Base-by-base conservation (phyloP, 2,888 invertebrate species). In the Allophyes oxyacanthae region DNA sequence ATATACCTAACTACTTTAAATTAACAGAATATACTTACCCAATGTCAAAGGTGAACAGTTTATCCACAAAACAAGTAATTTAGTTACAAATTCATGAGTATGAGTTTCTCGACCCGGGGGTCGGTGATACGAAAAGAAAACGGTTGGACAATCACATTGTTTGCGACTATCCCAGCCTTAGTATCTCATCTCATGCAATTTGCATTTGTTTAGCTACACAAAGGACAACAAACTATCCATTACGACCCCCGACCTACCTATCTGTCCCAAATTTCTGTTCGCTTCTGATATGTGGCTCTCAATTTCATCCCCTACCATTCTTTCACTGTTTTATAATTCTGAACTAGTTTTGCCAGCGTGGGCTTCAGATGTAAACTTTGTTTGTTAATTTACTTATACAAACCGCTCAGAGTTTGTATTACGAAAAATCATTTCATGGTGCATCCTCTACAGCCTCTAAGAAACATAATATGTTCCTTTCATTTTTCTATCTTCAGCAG, bases 161-260 rank as follows among this genome's bases (percentile, higher is more conserved):
- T 77, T 60, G 80, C 56, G 57, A 77, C 65, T 79, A 78, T 75
- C 28, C 77, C 77, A 28, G 71, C 64, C 77, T 80, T 63, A 80
- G 76, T 81, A 64, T 62, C 58, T 64, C 53, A 68, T 68, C 59
- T 63, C 52, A 48, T 61, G 58, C 60, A 74, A 76, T 76, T 74
- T 74, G 72, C 74, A 76, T 75, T 74, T 69, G 66, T 76, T 74
- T 66, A 70, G 62, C 48, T 57, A 53, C 57, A 77, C 67, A 72
- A 77, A 75, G 66, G 56, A 48, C 49, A 61, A 57, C 64, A 63
- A 67, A 75, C 58, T 66, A 63, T 65, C 42, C 34, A 52, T 65
- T 69, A 62, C 46, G 30, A 48, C 52, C 49, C 38, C n/a, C 66
- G 40, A 61, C 46, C 64, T 45, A 52, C 40, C 55, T 48, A 54